Evolutionary conservation across 2,888 invertebrate species (phyloP), one percentile per base, ranked within the genome.

Genomic region (Sinotaia quadrata): DNA sequence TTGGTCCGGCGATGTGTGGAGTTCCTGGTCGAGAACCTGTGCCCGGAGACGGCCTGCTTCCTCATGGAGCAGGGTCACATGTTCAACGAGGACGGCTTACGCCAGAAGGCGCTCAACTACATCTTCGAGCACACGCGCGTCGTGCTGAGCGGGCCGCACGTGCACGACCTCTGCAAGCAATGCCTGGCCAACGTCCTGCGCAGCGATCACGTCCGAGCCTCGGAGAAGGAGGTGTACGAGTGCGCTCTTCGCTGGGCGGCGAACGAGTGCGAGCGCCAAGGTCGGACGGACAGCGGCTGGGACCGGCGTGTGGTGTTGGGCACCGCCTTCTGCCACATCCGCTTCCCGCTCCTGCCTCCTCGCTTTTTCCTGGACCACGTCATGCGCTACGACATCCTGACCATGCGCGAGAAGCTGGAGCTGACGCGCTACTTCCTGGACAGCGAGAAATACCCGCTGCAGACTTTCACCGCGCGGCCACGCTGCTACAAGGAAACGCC

Each of bases 1-100:
- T 89, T 94, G 61, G 92, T 92, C 4, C 91, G 91, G 75, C 90
- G 92, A 69, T 94, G 94, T 81, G 91, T 93, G 33, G 89, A 91
- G 37, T 92, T 92, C 67, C 90, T 94, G 44, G 92, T 92, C 76
- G 90, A 90, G 68, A 91, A 92, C 86, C 87, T 94, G 36, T 91
- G 90, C 69, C 90, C 91, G 3, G 90, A 91, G 24, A 93, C 92
- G 57, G 93, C 93, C n/a, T 79, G 81, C 63, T 68, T 74, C 33
- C 75, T 81, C 41, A 68, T 80, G 44, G 78, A 79, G 51, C 78
- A 79, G 68, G 75, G 77, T 7, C 74, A 80, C 65, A 56, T 76
- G 10, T 82, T 76, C 67, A 77, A 74, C 44, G 78, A 78, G 37
- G 69, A 68, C 15, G 91, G 91, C 51, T 89, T 94, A 21, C 90